Evolutionary conservation across 1,140 invertebrate genomes (phyloP).

Genomic region (Cotesia typhae): DNA sequence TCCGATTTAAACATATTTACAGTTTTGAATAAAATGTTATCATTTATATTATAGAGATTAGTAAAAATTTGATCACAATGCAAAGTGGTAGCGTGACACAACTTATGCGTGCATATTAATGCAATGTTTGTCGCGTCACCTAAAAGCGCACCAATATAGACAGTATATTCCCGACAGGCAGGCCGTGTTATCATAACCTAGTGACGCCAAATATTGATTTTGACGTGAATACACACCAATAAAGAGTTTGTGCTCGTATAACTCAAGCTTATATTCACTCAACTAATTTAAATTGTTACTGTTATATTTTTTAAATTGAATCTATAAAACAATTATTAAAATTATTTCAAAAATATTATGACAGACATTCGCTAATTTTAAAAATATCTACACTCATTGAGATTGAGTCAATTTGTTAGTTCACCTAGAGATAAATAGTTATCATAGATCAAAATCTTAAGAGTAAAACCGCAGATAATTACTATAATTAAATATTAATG

Average conservation of each 20-base stretch:
- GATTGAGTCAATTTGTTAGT: too few species aligned
- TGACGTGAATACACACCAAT: conserved; percentile 61
- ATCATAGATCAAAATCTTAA: too few species aligned
- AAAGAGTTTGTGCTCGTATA: conserved; percentile 44
- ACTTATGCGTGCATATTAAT: conserved; percentile 14
- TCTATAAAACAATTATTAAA: too few species aligned
- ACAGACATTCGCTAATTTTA: not conserved
- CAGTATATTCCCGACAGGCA: conserved; percentile 32
- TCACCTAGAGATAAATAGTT: too few species aligned
- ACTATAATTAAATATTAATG: too few species aligned
- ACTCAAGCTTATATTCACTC: not conserved
- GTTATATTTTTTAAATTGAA: conserved; percentile 10
- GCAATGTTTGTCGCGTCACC: conserved; percentile 34
- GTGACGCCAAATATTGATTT: conserved; percentile 66
- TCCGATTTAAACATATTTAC: not conserved
- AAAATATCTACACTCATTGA: not conserved
- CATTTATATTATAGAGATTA: conserved; percentile 6
- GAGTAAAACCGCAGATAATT: too few species aligned
- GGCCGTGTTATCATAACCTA: conserved; percentile 63
- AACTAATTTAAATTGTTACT: conserved; percentile 9
- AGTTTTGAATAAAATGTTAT: not conserved
- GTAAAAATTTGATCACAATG: not conserved
- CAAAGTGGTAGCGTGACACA: not conserved
- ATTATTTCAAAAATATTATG: not conserved
- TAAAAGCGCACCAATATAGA: conserved; percentile 43